phyloP scores from a whole-genome alignment of 2,888 invertebrate species.

The Phengaris alcon region DNA sequence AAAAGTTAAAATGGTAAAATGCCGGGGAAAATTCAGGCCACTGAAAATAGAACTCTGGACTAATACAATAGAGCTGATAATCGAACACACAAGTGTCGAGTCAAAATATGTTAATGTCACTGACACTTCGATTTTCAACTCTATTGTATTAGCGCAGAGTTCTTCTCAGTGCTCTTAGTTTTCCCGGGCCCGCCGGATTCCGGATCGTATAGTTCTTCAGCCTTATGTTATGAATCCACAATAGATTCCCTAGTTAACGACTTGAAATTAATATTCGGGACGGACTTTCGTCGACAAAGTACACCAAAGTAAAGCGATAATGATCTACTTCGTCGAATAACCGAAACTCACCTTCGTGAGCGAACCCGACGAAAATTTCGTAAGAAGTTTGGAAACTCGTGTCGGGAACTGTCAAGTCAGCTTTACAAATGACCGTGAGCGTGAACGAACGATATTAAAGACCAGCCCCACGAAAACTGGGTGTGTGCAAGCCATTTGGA shows the following conservation, averaged over 20 bases:
- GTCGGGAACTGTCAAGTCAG: conserved; percentile 57
- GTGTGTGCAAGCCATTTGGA: not conserved
- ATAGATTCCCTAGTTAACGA: not conserved
- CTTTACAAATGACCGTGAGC: conserved; percentile 60
- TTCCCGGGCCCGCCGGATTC: too few species aligned
- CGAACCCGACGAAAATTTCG: not conserved
- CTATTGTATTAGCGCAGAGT: too few species aligned
- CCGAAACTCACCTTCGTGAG: conserved; percentile 10
- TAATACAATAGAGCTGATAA: too few species aligned
- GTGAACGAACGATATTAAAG: conserved; percentile 63
- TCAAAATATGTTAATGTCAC: too few species aligned
- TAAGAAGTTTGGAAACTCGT: conserved; percentile 14
- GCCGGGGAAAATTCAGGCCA: too few species aligned
- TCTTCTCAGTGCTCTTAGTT: too few species aligned
- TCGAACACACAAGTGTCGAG: too few species aligned
- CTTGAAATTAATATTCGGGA: not conserved
- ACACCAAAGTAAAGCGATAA: conserved; percentile 7
- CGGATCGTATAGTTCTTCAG: too few species aligned
- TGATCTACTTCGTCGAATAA: conserved; percentile 2
- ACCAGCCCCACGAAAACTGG: conserved; percentile 30
- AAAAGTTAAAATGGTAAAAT: too few species aligned
- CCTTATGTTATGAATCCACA: not conserved
- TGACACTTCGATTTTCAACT: too few species aligned
- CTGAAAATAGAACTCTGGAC: too few species aligned
- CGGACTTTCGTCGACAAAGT: not conserved